Conservation (phyloP, 1,140 invertebrate species). For the Drosophila subpulchrella region DNA sequence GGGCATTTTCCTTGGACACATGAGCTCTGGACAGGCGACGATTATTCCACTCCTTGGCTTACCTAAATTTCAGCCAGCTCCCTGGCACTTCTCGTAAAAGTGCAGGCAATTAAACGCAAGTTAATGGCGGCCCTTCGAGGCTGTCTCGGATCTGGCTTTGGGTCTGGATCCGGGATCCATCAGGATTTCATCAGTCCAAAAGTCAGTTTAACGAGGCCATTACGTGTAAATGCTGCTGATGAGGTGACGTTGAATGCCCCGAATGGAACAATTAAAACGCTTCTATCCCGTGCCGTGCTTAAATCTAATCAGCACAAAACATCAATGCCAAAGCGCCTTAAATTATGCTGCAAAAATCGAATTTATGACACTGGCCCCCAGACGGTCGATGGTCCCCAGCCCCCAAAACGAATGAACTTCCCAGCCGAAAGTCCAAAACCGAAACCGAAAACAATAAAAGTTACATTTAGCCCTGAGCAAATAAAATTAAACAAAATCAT, state of each 20-base stretch:
- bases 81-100: constrained; percentile 74
- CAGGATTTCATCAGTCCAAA: constrained; percentile 62
- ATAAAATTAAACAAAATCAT: constrained; percentile 72
- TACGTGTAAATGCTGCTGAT: constrained; percentile 84
- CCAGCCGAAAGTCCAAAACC: constrained; percentile 64
- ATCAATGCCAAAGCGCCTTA: constrained; percentile 72
- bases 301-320: constrained; percentile 75
- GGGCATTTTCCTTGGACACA: constrained; percentile 56
- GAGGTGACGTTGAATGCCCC: constrained; percentile 76
- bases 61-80: constrained; percentile 21
- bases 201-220: constrained; percentile 79
- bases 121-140: constrained; percentile 72
- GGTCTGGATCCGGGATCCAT: constrained; percentile 10
- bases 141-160: constrained; percentile 30
- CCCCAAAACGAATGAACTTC: constrained; percentile 53
- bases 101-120: constrained; percentile 82
- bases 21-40: constrained; percentile 45
- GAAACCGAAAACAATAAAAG: constrained; percentile 82
- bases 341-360: constrained; percentile 82
- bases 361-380: constrained; percentile 74
- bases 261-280: constrained; percentile 66
- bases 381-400: constrained; percentile 10
- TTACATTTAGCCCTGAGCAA: constrained; percentile 69
- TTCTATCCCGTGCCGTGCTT: constrained; percentile 43
- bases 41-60: constrained; percentile 42